Base-by-base conservation (phyloP, 2,113 vertebrate species). In the Electrona antarctica region DNA sequence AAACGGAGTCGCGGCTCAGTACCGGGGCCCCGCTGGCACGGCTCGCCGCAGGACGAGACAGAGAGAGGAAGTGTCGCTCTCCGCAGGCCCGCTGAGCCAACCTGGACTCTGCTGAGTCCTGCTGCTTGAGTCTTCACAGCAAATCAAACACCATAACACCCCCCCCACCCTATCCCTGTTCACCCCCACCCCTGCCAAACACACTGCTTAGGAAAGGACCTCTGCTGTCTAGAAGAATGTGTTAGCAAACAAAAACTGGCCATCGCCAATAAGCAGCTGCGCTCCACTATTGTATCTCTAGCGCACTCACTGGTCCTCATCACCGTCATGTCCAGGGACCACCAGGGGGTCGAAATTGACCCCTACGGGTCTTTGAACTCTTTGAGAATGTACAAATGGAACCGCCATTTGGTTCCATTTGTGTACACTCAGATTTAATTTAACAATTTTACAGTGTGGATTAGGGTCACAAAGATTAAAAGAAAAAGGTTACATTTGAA, bases 61-160 rank as follows among this genome's bases (percentile, higher is more conserved):
- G 66, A 81, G 50, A 77, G 89, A 91, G 91, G 91, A 92, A 92
- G 91, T 92, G 90, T 91, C 91, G 83, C 92, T 90, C 92, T 86
- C 90, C 48, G 73, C 77, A 51, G 90, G 91, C 89, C 87, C 77
- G 88, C 91, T 90, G 90, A 64, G 89, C 80, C 89, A 89, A 88
- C 91, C 93, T 90, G 88, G 89, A 91, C 82, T 86, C 87, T 82
- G 81, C 87, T 77, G 85, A 79, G 85, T 88, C 88, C 90, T 74
- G 86, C 91, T 87, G 89, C 85, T 90, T 52, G 65, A 78, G 79
- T 78, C 83, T 89, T 90, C 89, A 89, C 88, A 90, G 79, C 90
- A 89, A 91, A 92, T 90, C 90, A 90, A 87, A 91, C 87, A 88
- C 85, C 76, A 74, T 85, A 80, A 85, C 88, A 83, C 82, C 81